Base-by-base conservation (phyloP, 2,888 invertebrate species). In the Macaria liturata region DNA sequence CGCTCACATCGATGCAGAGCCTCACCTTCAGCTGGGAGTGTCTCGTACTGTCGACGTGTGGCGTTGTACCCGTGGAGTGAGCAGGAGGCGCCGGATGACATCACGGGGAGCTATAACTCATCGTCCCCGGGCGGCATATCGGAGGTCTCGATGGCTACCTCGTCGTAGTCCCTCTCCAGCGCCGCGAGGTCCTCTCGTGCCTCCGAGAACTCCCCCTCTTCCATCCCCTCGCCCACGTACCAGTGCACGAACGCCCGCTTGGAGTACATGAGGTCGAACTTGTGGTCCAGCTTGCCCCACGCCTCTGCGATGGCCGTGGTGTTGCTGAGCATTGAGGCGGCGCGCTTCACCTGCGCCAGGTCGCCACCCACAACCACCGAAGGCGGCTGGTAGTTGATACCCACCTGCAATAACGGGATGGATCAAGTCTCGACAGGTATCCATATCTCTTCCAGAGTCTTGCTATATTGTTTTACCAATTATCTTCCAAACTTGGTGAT, bases 241-340 rank as follows among this genome's bases (percentile, higher is more conserved):
- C 98, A 98, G 84, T 98, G 98, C 65, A 98, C 97, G 79, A 99
- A 99, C 50, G 98, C 98, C 62, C 97, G 92, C 91, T 98, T 98
- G 67, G 96, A 95, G 88, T 95, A 98, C 97, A 98, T 97, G 75
- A 98, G 93, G 89, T 98, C 98, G 84, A 98, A 98, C 89, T 98
- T 99, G 87, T 95, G 96, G 89, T 98, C 96, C 58, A 98, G 93
- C 78, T 97, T 96, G 66, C 95, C 95, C 96, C 97, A 98, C 50
- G 97, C 97, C 75, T 97, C 95, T 9, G 96, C 95, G 75, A 98
- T 97, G 69, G 97, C 97, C 20, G 97, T 98, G 4, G 98, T 98
- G 88, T 98, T 98, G 77, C 94, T 97, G 79, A 94, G 91, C 96
- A 98, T 97, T 78, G 97, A 98, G 34, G 97, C 97, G 42, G 98